Evolutionary conservation across 2,888 invertebrate species (phyloP).

Genomic region (Serripes groenlandicus): DNA sequence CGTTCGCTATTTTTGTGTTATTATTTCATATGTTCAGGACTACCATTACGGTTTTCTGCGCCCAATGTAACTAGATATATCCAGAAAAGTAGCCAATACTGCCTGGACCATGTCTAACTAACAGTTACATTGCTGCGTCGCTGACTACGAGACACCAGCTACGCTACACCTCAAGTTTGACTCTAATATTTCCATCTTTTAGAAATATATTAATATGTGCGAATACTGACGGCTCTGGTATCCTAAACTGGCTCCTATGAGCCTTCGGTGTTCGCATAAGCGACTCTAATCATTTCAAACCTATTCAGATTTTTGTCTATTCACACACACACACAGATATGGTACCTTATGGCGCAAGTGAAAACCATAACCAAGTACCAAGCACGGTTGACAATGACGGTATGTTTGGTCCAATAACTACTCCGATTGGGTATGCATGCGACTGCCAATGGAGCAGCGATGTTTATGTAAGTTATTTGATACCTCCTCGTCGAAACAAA

Average conservation of each 20-base stretch:
- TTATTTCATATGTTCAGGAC: no score
- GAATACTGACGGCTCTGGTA: not conserved
- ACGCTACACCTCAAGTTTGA: not conserved
- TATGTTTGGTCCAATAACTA: constrained; percentile 42
- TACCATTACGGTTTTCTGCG: no score
- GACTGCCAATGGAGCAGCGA: constrained; percentile 49
- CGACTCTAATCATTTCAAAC: not conserved
- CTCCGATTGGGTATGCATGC: constrained; percentile 55
- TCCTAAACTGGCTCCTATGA: not conserved
- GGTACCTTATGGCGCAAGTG: not conserved
- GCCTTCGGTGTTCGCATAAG: not conserved
- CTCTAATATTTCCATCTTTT: not conserved
- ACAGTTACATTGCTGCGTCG: no score
- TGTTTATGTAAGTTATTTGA: constrained; percentile 37
- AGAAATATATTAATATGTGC: not conserved
- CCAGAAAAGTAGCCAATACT: no score
- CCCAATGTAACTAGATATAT: no score
- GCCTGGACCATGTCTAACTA: no score
- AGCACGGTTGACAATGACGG: constrained; percentile 22
- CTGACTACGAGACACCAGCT: not conserved
- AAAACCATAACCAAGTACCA: not conserved
- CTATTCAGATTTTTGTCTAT: not conserved
- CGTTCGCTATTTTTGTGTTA: no score
- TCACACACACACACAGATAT: not conserved
- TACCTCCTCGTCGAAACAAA: no score